Evolutionary conservation across 2,888 invertebrate species (phyloP), one percentile per base, ranked within the genome.

Genomic region (Laspeyria flexula): DNA sequence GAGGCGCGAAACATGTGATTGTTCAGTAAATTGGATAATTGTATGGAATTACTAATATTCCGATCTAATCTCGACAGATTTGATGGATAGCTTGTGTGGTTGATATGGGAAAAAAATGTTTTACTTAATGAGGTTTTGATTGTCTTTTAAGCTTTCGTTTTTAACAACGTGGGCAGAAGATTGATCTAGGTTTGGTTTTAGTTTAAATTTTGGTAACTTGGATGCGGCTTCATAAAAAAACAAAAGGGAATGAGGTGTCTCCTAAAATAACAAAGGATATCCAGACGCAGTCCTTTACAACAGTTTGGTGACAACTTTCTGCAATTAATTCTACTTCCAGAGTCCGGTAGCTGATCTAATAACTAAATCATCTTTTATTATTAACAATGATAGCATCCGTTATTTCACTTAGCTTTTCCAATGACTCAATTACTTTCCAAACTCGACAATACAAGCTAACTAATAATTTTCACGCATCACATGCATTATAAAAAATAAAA

Each of bases 11-110:
- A 66, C 63, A 65, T 69, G 57, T 62, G 65, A 75, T 74, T 72
- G 60, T 71, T 55, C 66, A 60, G 65, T 68, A 75, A 83, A 84
- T 81, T 77, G 72, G 68, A 79, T 81, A 79, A 83, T 81, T 77
- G 71, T 54, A 51, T 51, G 46, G 60, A 62, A 70, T 72, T 64
- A 60, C 44, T 66, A 40, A 47, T 38, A 59, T 50, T 25, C 33
- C 11, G 34, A 57, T 52, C 56, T 55, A 49, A 50, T 59, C 47
- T 46, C 35, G 42, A 43, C 18, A 10, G 13, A 12, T 12, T 30
- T 30, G 30, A 30, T 30, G 30, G 12, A 30, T 11, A 12, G 11
- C 33, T 33, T n/a, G 0, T 21, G 12, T 10, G 12, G 34, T 18
- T 35, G 11, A 9, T n/a, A 15, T 1, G 10, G 37, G n/a, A n/a